Conservation (phyloP, 2,888 invertebrate genomes). For the Plagodis pulveraria region DNA sequence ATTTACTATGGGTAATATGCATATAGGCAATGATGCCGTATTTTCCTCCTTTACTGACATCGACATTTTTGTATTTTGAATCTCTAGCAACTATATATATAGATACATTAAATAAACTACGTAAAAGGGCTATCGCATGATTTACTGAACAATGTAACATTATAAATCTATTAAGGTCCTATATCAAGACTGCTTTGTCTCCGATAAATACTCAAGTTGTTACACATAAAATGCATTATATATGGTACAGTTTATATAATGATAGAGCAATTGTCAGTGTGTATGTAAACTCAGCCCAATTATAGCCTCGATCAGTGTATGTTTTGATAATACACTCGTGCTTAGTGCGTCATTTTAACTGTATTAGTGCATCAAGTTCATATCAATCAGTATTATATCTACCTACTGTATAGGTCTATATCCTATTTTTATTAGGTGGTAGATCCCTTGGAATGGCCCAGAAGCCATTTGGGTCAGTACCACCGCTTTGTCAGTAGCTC, state of each 20-base stretch:
- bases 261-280: slow-evolving; percentile 31
- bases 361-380: slow-evolving; percentile 12
- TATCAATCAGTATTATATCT: slow-evolving; percentile 7
- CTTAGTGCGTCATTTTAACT: slow-evolving; percentile 18
- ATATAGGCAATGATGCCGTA: no score
- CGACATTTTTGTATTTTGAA: no score
- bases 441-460: no score
- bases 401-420: no score
- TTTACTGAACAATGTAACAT: slow-evolving; percentile 44
- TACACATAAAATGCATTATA: background rate
- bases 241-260: slow-evolving; percentile 3
- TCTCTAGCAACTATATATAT: background rate
- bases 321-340: slow-evolving; percentile 15
- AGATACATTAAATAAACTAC: background rate
- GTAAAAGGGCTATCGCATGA: slow-evolving; percentile 24
- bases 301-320: slow-evolving; percentile 17
- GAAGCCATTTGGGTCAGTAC: no score
- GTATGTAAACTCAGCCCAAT: slow-evolving; percentile 27
- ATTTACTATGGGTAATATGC: no score
- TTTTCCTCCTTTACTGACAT: no score
- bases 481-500: no score
- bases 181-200: slow-evolving; percentile 19
- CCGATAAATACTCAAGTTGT: slow-evolving; percentile 11
- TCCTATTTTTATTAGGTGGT: no score
- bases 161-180: slow-evolving; percentile 44